phyloP scores from a whole-genome alignment of 2,888 invertebrate species.

The Sarcophaga rosellei region DNA sequence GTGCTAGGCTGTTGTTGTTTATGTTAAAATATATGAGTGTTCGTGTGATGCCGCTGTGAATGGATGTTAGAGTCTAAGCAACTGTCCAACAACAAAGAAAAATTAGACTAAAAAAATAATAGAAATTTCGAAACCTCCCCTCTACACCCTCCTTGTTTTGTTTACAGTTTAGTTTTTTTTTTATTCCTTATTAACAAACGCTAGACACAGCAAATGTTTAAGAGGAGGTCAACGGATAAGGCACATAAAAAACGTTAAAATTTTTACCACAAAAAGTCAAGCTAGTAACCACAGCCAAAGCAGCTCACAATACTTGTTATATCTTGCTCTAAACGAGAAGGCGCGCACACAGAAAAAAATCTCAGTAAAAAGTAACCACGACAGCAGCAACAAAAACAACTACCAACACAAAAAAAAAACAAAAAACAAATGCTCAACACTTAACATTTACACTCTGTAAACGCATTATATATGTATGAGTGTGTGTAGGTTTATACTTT shows the following conservation, averaged over 20 bases:
- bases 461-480: slow-evolving; percentile 14
- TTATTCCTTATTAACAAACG: slow-evolving; percentile 19
- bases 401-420: slow-evolving; percentile 16
- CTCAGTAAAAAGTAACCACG: slow-evolving; percentile 10
- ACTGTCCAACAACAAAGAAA: slow-evolving; percentile 5
- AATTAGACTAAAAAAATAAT: too few species aligned
- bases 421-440: slow-evolving; percentile 25
- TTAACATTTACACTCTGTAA: slow-evolving; percentile 60
- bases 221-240: slow-evolving; percentile 59
- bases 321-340: not conserved
- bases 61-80: slow-evolving; percentile 39
- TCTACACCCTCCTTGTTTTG: not conserved
- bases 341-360: slow-evolving; percentile 1
- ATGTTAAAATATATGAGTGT: not conserved
- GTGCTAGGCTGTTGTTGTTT: too few species aligned
- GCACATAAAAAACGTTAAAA: slow-evolving; percentile 31
- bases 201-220: slow-evolving; percentile 36
- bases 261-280: slow-evolving; percentile 56
- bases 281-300: slow-evolving; percentile 45
- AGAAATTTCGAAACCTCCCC: not conserved
- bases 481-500: slow-evolving; percentile 2
- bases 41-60: slow-evolving; percentile 5
- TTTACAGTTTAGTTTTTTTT: not conserved
- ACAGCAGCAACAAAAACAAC: slow-evolving; percentile 4
- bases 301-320: slow-evolving; percentile 19